A percentile compares a stretch with the other conserved stretches of the same genome.
Conservation (phyloP, 2,797 vertebrate genomes). For the Cyprinodon diabolis region DNA sequence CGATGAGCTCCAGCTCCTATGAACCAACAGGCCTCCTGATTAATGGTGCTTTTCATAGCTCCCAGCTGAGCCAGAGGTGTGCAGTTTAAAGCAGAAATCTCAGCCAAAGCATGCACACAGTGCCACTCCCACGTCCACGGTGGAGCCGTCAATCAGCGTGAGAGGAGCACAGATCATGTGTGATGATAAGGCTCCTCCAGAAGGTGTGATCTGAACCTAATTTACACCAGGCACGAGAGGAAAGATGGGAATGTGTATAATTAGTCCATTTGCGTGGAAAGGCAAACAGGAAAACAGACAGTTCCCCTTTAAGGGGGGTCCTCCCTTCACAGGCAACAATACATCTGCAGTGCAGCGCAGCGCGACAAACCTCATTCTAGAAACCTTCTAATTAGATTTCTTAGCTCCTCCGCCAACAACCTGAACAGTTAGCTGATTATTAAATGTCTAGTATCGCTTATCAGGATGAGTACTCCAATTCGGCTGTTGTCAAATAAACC, state of each 20-base stretch:
- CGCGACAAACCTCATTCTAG: conserved; percentile 13
- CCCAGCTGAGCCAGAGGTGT: background rate
- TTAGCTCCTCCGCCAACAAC: background rate
- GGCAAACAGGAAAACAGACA: conserved; percentile 10
- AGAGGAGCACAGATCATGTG: conserved; percentile 30
- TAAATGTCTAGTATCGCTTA: background rate
- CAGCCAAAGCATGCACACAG: background rate
- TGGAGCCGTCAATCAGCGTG: conserved; percentile 31
- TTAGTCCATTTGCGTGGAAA: background rate
- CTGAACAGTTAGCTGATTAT: background rate
- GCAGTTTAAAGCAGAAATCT: conserved; percentile 19
- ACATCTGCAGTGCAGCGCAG: conserved; percentile 79
- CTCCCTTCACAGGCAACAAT: conserved; percentile 61
- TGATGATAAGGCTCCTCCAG: background rate
- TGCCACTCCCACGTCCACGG: conserved; percentile 59
- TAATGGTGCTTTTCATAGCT: conserved; percentile 4
- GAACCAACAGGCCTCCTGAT: conserved; percentile 27
- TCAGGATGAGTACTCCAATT: background rate
- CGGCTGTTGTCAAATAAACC: background rate
- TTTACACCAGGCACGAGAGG: background rate
- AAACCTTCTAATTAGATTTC: background rate
- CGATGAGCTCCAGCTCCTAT: conserved; percentile 13
- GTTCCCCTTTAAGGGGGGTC: conserved; percentile 69
- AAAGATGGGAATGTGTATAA: background rate
- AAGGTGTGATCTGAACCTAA: background rate